These are phyloP conservation scores for Kryptopterus vitreolus DNA, from an alignment of 2,797 vertebrate genomes.

Conservation along the genomic window DNA sequence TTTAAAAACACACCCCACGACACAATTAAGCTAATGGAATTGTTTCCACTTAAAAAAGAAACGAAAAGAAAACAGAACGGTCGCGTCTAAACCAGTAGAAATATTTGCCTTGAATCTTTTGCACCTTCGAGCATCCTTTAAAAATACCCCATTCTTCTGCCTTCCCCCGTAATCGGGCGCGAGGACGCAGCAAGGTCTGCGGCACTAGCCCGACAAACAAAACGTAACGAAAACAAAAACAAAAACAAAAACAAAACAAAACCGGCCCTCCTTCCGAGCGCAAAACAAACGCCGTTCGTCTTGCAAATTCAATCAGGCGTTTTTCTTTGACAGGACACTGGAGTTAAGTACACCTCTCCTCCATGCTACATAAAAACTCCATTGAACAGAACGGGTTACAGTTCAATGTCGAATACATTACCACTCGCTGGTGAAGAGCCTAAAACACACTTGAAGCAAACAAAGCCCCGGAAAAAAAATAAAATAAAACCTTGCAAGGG, in stretches of 20 bases:
- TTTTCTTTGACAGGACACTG: slow-evolving; percentile 42
- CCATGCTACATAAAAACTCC: slow-evolving; percentile 46
- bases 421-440: slow-evolving; percentile 47
- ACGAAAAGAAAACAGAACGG: neutral
- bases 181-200: slow-evolving; percentile 41
- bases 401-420: slow-evolving; percentile 57
- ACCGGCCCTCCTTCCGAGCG: slow-evolving; percentile 20
- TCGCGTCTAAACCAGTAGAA: neutral
- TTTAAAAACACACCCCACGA: neutral
- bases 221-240: no score
- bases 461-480: slow-evolving; percentile 7
- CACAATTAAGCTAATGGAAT: neutral
- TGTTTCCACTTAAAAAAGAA: no score
- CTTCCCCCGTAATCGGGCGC: neutral
- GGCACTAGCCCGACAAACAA: slow-evolving; percentile 23
- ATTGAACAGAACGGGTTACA: slow-evolving; percentile 54
- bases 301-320: slow-evolving; percentile 41
- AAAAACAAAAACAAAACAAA: no score
- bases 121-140: slow-evolving; percentile 22
- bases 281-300: slow-evolving; percentile 35
- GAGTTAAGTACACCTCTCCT: slow-evolving; percentile 56
- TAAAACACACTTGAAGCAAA: slow-evolving; percentile 45
- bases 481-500: slow-evolving; percentile 34
- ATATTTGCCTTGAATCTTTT: slow-evolving; percentile 18
- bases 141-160: neutral